Percentiles rank a stretch among this genome's conserved stretches.
Conservation (phyloP, 2,113 vertebrate species). For the Cyanoliseus patagonus region DNA sequence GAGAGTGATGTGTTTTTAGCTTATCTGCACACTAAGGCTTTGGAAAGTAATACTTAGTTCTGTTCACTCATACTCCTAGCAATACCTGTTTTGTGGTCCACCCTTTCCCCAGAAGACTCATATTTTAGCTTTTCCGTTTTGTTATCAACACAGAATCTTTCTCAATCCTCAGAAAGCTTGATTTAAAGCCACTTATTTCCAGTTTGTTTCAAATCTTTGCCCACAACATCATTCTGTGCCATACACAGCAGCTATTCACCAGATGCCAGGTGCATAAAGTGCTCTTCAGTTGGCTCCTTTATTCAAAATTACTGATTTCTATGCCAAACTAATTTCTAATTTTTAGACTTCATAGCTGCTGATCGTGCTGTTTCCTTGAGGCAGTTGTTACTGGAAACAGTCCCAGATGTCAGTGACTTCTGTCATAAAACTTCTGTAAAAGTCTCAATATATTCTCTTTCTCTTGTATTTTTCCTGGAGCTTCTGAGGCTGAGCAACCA, state of each 20-base stretch:
- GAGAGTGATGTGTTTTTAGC: background rate
- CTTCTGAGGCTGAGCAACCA: background rate
- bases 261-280: background rate
- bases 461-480: background rate
- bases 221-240: background rate
- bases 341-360: conserved; percentile 19
- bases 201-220: conserved; percentile 37
- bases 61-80: background rate
- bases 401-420: background rate
- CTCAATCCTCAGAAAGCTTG: conserved; percentile 13
- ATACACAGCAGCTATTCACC: background rate
- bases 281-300: background rate
- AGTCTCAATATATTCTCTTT: background rate
- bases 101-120: background rate
- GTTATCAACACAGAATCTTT: conserved; percentile 24
- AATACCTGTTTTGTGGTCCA: background rate
- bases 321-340: conserved; percentile 1
- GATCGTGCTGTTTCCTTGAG: background rate
- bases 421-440: background rate
- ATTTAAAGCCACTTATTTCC: conserved; percentile 32
- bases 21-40: background rate
- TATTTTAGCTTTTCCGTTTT: conserved; percentile 1
- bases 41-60: background rate
- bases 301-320: background rate
- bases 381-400: background rate